Conservation (phyloP, 1,140 invertebrate species). For the Drosophila tristis region DNA sequence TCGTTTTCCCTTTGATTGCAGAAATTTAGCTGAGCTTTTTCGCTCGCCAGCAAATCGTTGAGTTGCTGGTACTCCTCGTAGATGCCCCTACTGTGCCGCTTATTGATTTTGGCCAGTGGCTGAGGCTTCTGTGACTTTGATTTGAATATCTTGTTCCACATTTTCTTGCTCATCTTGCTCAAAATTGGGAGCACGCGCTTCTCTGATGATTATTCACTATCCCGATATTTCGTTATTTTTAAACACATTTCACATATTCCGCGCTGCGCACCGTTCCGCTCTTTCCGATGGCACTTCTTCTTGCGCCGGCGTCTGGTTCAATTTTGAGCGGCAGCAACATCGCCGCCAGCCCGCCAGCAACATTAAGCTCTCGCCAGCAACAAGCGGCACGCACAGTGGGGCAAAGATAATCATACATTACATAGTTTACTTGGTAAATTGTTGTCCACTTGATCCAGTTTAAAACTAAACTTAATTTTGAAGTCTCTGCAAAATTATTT, state of each 20-base stretch:
- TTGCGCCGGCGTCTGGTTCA: slow-evolving; percentile 53
- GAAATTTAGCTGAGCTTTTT: slow-evolving; percentile 36
- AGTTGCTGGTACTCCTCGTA: slow-evolving; percentile 81
- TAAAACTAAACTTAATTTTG: no score
- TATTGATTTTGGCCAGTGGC: slow-evolving; percentile 69
- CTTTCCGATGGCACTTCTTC: slow-evolving; percentile 24
- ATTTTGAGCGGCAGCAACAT: slow-evolving; percentile 55
- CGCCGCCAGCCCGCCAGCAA: not conserved
- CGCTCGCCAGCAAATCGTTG: slow-evolving; percentile 56
- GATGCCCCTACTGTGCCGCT: slow-evolving; percentile 72
- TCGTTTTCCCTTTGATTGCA: slow-evolving; percentile 59
- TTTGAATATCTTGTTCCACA: slow-evolving; percentile 83
- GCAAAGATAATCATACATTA: no score
- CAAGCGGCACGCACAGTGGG: slow-evolving; percentile 6
- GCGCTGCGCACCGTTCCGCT: not conserved
- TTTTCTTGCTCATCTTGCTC: slow-evolving; percentile 77
- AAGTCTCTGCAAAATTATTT: no score
- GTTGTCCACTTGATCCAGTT: no score
- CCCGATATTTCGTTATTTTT: slow-evolving; percentile 34
- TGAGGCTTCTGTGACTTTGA: slow-evolving; percentile 70
- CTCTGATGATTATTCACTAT: slow-evolving; percentile 19
- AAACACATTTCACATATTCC: slow-evolving; percentile 24
- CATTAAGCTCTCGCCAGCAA: slow-evolving; percentile 26
- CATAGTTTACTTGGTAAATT: no score
- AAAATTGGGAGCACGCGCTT: not conserved